Evolutionary conservation across 2,113 vertebrate species (phyloP), one percentile per base, ranked within the genome.

Genomic region (Chionis minor): DNA sequence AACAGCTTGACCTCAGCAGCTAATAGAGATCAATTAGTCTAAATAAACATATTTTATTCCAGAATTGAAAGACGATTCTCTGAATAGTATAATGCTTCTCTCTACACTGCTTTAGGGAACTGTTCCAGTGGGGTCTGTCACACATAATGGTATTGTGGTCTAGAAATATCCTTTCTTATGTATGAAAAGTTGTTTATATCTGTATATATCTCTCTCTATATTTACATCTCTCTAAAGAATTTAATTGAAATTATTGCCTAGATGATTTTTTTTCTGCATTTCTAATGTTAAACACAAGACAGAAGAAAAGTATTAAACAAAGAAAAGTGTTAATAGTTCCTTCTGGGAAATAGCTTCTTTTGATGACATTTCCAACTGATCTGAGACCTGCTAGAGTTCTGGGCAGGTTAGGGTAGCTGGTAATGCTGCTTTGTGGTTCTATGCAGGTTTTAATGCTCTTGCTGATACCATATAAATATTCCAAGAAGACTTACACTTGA

Each of bases 401-500:
- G 44, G 44, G 23, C 32, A 72, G 27, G 59, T 86, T 92, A 86
- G 44, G 16, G 42, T 40, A 74, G 56, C 40, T 7, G 19, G 51
- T 78, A 80, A 69, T n/a, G 47, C 15, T 90, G 14, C 62, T 91
- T 84, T 95, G 61, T 40, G 8, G 21, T 61, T 95, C 84, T 71
- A 65, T 80, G 58, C 27, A 73, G 45, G n/a, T 94, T 95, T 96
- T 92, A 90, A 70, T 80, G 78, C 15, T 89, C 21, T 91, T 52
- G 4, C 38, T 92, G 79, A 79, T 91, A 67, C 54, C 63, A 74
- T 59, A 74, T 80, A 90, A 94, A 59, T 85, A 94, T 69, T 77
- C 35, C 47, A 83, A 77, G 42, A 92, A 72, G 88, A 82, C 61
- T 91, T 96, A 86, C 62, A 71, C 80, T 96, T 89, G 70, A 93